Percentiles rank a stretch among this genome's conserved stretches.
Evolutionary conservation across 2,797 vertebrate genomes (phyloP).

Genomic region (Alauda arvensis): DNA sequence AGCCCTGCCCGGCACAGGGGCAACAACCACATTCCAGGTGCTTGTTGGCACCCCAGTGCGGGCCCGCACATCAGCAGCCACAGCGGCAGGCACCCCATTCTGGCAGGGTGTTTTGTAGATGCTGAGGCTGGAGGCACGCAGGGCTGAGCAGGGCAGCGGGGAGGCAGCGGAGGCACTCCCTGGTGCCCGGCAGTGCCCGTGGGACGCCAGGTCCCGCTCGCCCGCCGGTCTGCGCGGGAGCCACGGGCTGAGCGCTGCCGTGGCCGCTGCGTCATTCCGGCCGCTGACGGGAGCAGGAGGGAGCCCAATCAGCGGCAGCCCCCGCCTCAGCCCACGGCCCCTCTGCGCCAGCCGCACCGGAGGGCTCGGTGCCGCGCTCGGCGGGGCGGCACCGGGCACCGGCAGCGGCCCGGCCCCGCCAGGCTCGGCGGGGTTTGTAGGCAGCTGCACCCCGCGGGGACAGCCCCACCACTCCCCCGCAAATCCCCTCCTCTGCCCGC

Average conservation of each 20-base stretch:
- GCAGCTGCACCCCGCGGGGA: neutral
- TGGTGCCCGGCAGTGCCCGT: fast-evolving
- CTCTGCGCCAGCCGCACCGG: neutral
- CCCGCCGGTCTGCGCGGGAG: neutral
- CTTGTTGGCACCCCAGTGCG: fast-evolving
- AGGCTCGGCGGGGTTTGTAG: neutral
- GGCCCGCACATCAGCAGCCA: fast-evolving
- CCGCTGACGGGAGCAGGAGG: neutral
- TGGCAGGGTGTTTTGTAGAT: fast-evolving
- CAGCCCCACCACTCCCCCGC: neutral
- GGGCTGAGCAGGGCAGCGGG: neutral
- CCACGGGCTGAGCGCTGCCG: neutral
- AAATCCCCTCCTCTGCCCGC: neutral
- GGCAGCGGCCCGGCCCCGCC: neutral
- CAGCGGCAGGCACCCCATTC: fast-evolving
- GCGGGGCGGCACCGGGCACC: neutral
- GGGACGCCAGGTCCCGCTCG: neutral
- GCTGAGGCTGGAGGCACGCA: fast-evolving
- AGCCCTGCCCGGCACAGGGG: neutral
- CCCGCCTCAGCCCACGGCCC: conserved; percentile 26
- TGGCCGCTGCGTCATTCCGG: conserved; percentile 9
- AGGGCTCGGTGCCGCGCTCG: neutral
- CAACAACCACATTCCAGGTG: neutral
- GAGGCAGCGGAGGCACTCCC: neutral
- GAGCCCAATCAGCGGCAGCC: conserved; percentile 18